Evolutionary conservation across 2,113 vertebrate genomes (phyloP).

Genomic region (Poeciliopsis occidentalis): DNA sequence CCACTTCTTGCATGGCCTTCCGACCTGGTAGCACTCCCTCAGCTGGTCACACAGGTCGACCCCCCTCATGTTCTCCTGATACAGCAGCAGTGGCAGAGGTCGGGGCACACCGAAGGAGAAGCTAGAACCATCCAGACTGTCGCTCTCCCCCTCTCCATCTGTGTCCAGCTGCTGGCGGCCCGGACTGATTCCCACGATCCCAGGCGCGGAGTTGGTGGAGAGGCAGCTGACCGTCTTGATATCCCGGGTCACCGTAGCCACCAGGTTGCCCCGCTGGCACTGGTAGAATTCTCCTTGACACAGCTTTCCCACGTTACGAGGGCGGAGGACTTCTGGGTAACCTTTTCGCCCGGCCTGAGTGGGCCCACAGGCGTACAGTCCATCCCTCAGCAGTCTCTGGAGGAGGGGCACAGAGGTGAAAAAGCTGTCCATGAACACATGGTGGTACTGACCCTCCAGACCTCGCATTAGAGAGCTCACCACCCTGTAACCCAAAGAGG

Average conservation of each 20-base stretch:
- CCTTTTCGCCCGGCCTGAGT: slow-evolving; percentile 77
- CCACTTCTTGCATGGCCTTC: slow-evolving; percentile 83
- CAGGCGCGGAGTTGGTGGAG: slow-evolving; percentile 82
- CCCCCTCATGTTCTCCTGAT: slow-evolving; percentile 85
- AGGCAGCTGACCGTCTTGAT: slow-evolving; percentile 80
- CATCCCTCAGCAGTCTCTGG: slow-evolving; percentile 78
- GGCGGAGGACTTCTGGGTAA: slow-evolving; percentile 81
- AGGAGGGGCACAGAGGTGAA: slow-evolving; percentile 83
- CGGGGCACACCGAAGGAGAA: slow-evolving; percentile 71
- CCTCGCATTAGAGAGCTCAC: slow-evolving; percentile 80
- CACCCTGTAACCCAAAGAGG: slow-evolving; percentile 69
- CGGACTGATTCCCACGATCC: slow-evolving; percentile 82
- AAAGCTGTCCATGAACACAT: slow-evolving; percentile 84
- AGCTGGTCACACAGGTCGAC: slow-evolving; percentile 84
- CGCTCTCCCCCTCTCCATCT: slow-evolving; percentile 64
- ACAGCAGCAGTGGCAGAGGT: slow-evolving; percentile 81
- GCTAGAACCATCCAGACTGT: slow-evolving; percentile 60
- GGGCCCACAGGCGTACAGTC: slow-evolving; percentile 82
- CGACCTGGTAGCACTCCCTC: slow-evolving; percentile 84
- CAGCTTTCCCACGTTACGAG: slow-evolving; percentile 80
- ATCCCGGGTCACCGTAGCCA: slow-evolving; percentile 81
- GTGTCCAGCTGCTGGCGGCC: slow-evolving; percentile 63
- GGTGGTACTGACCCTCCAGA: slow-evolving; percentile 81
- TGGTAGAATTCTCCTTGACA: slow-evolving; percentile 83
- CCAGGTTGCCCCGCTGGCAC: slow-evolving; percentile 82